phyloP scores from a whole-genome alignment of 2,113 vertebrate genomes.

The Indicator maculatus region DNA sequence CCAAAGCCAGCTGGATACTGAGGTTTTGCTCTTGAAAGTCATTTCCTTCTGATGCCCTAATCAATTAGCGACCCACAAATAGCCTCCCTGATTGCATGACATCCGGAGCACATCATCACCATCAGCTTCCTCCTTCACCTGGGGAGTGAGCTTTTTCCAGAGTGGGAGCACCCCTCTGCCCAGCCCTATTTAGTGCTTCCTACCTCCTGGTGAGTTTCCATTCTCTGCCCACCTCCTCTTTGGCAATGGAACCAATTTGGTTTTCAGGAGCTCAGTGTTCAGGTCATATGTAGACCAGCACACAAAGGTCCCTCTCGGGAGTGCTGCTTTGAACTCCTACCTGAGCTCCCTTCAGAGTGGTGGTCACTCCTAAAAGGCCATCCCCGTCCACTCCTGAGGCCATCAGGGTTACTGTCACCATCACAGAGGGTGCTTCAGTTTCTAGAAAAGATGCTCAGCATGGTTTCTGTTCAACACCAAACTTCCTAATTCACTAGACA shows the following conservation, averaged over 20 bases:
- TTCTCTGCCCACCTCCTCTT: background rate
- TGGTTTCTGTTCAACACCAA: background rate
- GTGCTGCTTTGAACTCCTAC: background rate
- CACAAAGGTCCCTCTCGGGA: background rate
- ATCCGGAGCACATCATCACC: background rate
- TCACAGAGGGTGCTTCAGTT: background rate
- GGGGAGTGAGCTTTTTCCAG: slow-evolving; percentile 6
- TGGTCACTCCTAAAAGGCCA: background rate
- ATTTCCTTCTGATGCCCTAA: slow-evolving; percentile 56
- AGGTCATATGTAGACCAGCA: background rate
- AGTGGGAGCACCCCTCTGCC: background rate
- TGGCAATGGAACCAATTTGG: background rate
- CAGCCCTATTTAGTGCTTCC: slow-evolving; percentile 17
- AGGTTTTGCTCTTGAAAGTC: background rate
- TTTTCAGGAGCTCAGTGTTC: background rate
- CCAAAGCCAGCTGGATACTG: background rate
- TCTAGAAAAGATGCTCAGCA: background rate
- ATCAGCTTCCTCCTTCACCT: slow-evolving; percentile 44
- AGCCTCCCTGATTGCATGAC: slow-evolving; percentile 35
- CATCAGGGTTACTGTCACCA: background rate
- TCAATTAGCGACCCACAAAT: slow-evolving; percentile 50
- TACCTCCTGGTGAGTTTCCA: background rate
- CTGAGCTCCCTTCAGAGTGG: background rate
- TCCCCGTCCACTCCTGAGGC: background rate
- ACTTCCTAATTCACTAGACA: background rate